Percentiles rank a stretch among this genome's conserved stretches.
phyloP scores from a whole-genome alignment of 2,113 vertebrate genomes.

The Larimichthys polyactis region DNA sequence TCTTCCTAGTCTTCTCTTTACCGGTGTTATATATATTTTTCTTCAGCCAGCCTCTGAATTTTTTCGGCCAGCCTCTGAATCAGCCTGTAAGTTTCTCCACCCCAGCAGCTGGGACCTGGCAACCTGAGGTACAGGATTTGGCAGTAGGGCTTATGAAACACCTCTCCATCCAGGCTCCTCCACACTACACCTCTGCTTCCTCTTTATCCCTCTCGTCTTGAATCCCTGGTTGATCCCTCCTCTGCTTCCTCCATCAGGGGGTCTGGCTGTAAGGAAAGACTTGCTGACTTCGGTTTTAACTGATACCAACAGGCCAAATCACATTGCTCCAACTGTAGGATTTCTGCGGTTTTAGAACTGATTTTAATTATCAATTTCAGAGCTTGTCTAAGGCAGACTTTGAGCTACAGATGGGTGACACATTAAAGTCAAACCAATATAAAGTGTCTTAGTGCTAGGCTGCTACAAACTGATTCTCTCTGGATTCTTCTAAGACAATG shows the following conservation, averaged over 20 bases:
- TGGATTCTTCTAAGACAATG: background rate
- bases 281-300: constrained; percentile 17
- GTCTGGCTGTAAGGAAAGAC: constrained; percentile 19
- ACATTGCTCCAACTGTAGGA: background rate
- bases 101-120: constrained; percentile 56
- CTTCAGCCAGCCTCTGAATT: constrained; percentile 25
- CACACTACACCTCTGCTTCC: constrained; percentile 47
- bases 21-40: constrained; percentile 16
- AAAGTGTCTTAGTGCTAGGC: background rate
- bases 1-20: constrained; percentile 14
- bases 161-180: constrained; percentile 55
- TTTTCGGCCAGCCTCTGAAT: constrained; percentile 27
- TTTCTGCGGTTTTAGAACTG: background rate
- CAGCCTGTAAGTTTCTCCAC: constrained; percentile 33
- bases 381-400: background rate
- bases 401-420: constrained; percentile 1
- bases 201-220: constrained; percentile 37
- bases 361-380: constrained; percentile 4
- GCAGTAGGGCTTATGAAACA: constrained; percentile 66
- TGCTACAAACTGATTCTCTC: background rate
- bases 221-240: constrained; percentile 21
- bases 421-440: background rate
- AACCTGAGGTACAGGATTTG: constrained; percentile 26
- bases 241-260: constrained; percentile 13
- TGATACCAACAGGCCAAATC: constrained; percentile 17